phyloP scores from a whole-genome alignment of 2,888 invertebrate species.

The Lasioglossum figueresi region DNA sequence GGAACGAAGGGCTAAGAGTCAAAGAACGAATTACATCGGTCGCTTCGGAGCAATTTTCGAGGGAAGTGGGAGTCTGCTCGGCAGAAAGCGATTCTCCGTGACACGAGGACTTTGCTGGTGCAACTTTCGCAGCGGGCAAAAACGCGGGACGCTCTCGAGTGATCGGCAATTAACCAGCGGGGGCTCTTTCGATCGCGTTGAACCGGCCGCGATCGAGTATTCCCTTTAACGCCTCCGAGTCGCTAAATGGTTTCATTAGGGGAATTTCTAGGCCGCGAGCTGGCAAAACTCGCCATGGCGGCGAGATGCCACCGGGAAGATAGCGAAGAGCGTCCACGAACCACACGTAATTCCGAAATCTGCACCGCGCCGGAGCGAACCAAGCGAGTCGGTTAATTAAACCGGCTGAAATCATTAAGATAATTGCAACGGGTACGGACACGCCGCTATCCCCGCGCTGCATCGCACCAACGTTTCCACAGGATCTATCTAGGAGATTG shows the following conservation, averaged over 20 bases:
- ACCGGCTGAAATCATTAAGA: conserved; percentile 48
- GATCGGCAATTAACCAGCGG: background rate
- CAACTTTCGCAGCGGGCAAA: background rate
- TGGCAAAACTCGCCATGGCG: conserved; percentile 2
- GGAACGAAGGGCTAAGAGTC: background rate
- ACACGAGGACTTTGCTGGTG: background rate
- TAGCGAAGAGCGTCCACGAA: conserved; percentile 11
- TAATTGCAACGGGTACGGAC: conserved; percentile 36
- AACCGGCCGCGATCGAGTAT: background rate
- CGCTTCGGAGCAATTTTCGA: background rate
- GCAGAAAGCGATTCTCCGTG: conserved; percentile 4
- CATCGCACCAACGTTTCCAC: background rate
- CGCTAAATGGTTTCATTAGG: conserved; percentile 41
- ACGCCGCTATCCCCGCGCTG: background rate
- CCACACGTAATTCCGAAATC: conserved; percentile 40
- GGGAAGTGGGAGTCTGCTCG: background rate
- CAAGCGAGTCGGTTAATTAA: conserved; percentile 48
- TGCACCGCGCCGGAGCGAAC: background rate
- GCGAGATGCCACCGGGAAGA: conserved; percentile 36
- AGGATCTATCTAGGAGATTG: background rate
- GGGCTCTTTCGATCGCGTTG: background rate
- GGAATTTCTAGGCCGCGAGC: background rate
- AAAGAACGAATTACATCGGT: background rate
- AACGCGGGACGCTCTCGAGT: background rate
- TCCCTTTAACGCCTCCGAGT: background rate